A percentile compares a stretch with the other conserved stretches of the same genome.
Conservation (phyloP, 2,888 invertebrate genomes). For the Dastarcus helophoroides region DNA sequence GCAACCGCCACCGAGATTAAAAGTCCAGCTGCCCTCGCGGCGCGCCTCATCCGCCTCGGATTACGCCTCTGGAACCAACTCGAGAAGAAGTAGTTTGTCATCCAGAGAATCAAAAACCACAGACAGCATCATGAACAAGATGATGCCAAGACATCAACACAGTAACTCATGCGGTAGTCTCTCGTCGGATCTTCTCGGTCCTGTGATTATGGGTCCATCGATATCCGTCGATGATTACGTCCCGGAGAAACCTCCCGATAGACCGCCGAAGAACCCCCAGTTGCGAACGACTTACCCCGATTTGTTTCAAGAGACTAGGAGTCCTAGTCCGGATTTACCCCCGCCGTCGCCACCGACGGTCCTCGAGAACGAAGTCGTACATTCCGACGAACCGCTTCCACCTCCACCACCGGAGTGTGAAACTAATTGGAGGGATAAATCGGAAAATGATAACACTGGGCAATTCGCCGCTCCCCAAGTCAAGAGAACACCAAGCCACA, state of each 20-base stretch:
- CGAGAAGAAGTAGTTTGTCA: slow-evolving; percentile 36
- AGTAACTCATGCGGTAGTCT: slow-evolving; percentile 49
- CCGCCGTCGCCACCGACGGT: slow-evolving; percentile 53
- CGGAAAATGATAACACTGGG: slow-evolving; percentile 21
- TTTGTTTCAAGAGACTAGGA: slow-evolving; percentile 39
- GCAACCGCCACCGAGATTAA: slow-evolving; percentile 36
- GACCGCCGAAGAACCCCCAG: slow-evolving; percentile 68
- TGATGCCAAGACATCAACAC: slow-evolving; percentile 41
- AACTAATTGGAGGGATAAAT: slow-evolving; percentile 26
- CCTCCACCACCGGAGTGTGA: slow-evolving; percentile 50
- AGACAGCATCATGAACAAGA: slow-evolving; percentile 24
- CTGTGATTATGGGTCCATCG: slow-evolving; percentile 49
- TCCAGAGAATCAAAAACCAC: slow-evolving; percentile 28
- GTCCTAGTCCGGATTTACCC: slow-evolving; percentile 49
- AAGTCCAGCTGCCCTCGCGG: slow-evolving; percentile 40
- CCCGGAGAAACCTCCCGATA: slow-evolving; percentile 62
- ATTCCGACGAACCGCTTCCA: slow-evolving; percentile 52
- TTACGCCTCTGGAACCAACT: slow-evolving; percentile 43
- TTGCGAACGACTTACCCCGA: slow-evolving; percentile 41
- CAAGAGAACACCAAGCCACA: slow-evolving; percentile 15
- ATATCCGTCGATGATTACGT: slow-evolving; percentile 58
- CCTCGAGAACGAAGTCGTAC: slow-evolving; percentile 45
- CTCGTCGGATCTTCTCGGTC: slow-evolving; percentile 46
- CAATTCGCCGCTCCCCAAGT: slow-evolving; percentile 31
- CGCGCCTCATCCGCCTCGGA: slow-evolving; percentile 59